Evolutionary conservation across 2,888 invertebrate genomes (phyloP), one percentile per base, ranked within the genome.

Genomic region (Heteropelma amictum): DNA sequence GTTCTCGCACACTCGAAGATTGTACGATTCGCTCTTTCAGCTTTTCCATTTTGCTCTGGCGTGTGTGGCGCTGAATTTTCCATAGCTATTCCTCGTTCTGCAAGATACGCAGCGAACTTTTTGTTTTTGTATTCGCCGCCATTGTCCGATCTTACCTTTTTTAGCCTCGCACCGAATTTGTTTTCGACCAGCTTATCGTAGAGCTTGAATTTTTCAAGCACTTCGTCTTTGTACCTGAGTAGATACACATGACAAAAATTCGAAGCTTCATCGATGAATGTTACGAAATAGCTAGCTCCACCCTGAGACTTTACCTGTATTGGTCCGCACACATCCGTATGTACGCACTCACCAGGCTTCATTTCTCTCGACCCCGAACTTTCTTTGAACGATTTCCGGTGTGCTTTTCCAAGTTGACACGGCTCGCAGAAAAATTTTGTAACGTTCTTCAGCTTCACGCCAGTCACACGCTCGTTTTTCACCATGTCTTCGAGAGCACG

Each of bases 11-110:
- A 58, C 45, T 84, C 82, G 35, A 83, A 75, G 2, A 85, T 65
- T 2, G 84, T 83, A 8, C 83, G 54, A 58, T 85, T 84, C 10
- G 79, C 74, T 19, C 84, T 61, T 51, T 86, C 82, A 4, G 82
- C 77, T 6, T 77, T 64, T 0, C 84, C 86, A 73, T 85, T 86
- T 45, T 83, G 81, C 63, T 85, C 74, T 1, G 83, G 84, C 1
- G 77, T 83, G 49, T 82, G 75, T 0, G 85, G 78, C 1, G 81
- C 78, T 0, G 84, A 73, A 4, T 63, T 65, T 40, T 81, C 73
- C 47, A 80, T 77, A 0, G 33, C 19, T 5, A 85, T 85, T 2
- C 82, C 84, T 19, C 74, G 19, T 14, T 58, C 2, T 8, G 26
- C 45, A 0, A 72, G 51, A 45, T 65, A 72, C 2, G 0, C 49